phyloP scores from a whole-genome alignment of 2,797 vertebrate species.

The Gymnodraco acuticeps region DNA sequence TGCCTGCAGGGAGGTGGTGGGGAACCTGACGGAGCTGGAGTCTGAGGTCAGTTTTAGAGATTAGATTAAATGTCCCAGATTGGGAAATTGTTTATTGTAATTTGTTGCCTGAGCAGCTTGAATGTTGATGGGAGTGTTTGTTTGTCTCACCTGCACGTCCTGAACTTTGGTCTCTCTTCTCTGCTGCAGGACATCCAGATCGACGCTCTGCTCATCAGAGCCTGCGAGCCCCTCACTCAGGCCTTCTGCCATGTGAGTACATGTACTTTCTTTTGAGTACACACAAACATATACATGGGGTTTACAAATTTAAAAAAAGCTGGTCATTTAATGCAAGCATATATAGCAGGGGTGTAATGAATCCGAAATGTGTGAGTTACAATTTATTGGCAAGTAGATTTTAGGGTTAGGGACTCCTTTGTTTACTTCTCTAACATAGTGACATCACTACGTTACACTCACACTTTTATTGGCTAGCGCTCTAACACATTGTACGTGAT shows the following conservation, averaged over 20 bases:
- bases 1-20: constrained; percentile 92
- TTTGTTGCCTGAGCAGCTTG: background rate
- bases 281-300: background rate
- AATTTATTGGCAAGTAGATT: background rate
- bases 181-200: constrained; percentile 93
- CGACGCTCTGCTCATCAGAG: constrained; percentile 94
- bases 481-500: no score
- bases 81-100: no score
- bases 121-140: background rate
- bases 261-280: background rate
- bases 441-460: no score
- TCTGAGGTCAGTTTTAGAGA: constrained; percentile 72
- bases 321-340: background rate
- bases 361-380: background rate
- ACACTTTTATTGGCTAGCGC: no score
- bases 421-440: no score
- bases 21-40: constrained; percentile 94
- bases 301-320: background rate
- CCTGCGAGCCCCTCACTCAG: constrained; percentile 95
- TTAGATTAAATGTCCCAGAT: no score
- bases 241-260: constrained; percentile 92
- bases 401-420: no score
- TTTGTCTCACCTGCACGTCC: background rate
- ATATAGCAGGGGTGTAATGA: background rate
- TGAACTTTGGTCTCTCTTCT: constrained; percentile 1